phyloP scores from a whole-genome alignment of 2,797 vertebrate species.

The Propithecus perrieri region DNA sequence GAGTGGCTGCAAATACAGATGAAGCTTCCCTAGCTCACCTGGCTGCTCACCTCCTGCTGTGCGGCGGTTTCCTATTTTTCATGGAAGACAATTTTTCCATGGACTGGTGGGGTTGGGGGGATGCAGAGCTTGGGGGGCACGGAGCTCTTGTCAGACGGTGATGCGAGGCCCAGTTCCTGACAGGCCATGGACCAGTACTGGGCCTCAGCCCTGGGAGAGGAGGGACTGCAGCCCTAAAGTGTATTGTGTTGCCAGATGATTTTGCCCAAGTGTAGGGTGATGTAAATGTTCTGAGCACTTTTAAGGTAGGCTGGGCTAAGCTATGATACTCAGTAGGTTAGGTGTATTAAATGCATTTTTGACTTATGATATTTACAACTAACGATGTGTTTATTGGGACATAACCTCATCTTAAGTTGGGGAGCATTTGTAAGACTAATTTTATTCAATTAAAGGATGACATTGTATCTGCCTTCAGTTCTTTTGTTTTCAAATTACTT shows the following conservation, averaged over 20 bases:
- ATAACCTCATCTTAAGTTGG: not conserved
- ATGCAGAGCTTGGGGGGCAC: too few species aligned
- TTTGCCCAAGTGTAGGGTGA: not conserved
- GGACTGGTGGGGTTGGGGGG: too few species aligned
- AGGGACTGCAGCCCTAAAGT: not conserved
- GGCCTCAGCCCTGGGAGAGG: too few species aligned
- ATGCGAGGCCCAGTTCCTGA: too few species aligned
- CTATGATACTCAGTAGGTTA: not conserved
- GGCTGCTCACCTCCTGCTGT: too few species aligned
- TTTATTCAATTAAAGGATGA: constrained; percentile 32
- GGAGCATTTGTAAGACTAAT: not conserved
- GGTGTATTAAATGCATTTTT: too few species aligned
- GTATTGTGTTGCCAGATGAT: not conserved
- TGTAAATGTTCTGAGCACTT: not conserved
- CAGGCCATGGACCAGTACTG: too few species aligned
- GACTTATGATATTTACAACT: not conserved
- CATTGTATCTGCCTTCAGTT: not conserved
- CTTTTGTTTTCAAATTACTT: constrained; percentile 31
- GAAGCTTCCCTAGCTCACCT: too few species aligned
- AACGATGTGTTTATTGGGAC: not conserved
- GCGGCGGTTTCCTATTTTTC: too few species aligned
- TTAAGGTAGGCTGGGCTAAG: not conserved
- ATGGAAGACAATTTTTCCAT: too few species aligned
- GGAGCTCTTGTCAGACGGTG: too few species aligned
- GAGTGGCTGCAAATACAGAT: too few species aligned